Evolutionary conservation across 2,113 vertebrate genomes (phyloP).

Genomic region (Trematomus loennbergii): DNA sequence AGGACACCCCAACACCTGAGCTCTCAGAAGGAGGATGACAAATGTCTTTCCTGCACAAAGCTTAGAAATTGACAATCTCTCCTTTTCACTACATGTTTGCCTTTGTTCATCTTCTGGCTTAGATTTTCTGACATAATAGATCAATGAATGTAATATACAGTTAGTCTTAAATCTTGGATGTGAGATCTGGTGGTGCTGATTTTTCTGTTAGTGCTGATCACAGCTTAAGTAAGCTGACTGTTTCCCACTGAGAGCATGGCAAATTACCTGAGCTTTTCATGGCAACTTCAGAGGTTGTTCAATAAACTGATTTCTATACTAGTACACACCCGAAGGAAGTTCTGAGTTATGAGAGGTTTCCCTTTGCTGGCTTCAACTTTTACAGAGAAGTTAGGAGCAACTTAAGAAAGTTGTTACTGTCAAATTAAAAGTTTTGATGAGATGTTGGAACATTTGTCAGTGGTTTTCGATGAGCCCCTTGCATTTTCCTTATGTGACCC

Average conservation of each 20-base stretch:
- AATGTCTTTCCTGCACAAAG: background rate
- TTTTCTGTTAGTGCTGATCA: slow-evolving; percentile 33
- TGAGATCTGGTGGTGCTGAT: slow-evolving; percentile 5
- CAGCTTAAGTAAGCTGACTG: background rate
- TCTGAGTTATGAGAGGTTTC: slow-evolving; percentile 11
- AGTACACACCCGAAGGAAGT: slow-evolving; percentile 3
- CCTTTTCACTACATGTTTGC: background rate
- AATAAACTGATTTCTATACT: slow-evolving; percentile 28
- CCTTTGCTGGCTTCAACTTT: slow-evolving; percentile 3
- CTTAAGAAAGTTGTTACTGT: slow-evolving; percentile 18
- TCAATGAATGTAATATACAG: background rate
- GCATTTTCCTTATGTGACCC: too few relatives aligned
- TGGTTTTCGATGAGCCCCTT: background rate
- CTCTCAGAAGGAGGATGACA: slow-evolving; percentile 3
- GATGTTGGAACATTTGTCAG: background rate
- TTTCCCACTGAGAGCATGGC: slow-evolving; percentile 29
- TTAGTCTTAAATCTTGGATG: background rate
- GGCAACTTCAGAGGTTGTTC: slow-evolving; percentile 45
- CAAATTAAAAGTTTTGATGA: background rate
- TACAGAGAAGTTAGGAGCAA: background rate
- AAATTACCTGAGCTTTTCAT: slow-evolving; percentile 51
- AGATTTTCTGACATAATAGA: slow-evolving; percentile 3
- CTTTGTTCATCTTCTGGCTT: background rate
- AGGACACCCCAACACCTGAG: slow-evolving; percentile 10
- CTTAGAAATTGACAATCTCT: background rate